Base-by-base conservation (phyloP, 92 coral and sea anemone species). In the Porites divaricata region DNA sequence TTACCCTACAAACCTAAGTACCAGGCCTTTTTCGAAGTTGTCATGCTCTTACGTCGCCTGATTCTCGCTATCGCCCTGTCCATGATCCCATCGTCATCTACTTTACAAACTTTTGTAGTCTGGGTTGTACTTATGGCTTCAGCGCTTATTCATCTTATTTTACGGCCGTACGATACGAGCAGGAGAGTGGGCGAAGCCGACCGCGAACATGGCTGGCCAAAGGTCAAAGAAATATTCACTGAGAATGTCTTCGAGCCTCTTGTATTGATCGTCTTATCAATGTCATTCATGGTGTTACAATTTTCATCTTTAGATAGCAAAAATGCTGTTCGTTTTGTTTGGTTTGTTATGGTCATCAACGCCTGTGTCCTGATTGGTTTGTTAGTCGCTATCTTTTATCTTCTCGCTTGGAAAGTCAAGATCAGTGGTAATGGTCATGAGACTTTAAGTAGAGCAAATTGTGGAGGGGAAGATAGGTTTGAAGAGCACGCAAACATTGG, bases 281-380 rank as follows among this genome's bases (percentile, higher is more conserved):
- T 83, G 75, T 91, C 94, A 10, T 91, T 91, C 56, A 69, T 84
- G 84, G n/a, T 88, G 58, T 48, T 85, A 61, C 83, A 87, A 85
- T 79, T 91, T 80, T 78, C 93, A 57, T 48, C 81, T 28, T 22
- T 87, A 28, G 93, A 87, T 82, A 63, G 72, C 57, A 52, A 23
- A 7, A 65, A 76, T 48, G 24, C 77, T 16, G 16, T 0, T 2
- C 9, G 73, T 8, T 73, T 83, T 23, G 67, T 88, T 48, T 90
- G 92, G 93, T 20, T 83, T 45, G 84, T 88, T 26, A 85, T 90
- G 52, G 23, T 74, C 45, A 72, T 83, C 8, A 90, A 90, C 28
- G 21, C 58, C 4, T 22, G 81, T 62, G 69, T 81, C 10, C 63
- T 84, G 9, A 70, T 76, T 10, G 26, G 12, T 24, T 68, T 90